Base-by-base conservation (phyloP, 2,888 invertebrate genomes). In the Trissonchulus latispiculum region DNA sequence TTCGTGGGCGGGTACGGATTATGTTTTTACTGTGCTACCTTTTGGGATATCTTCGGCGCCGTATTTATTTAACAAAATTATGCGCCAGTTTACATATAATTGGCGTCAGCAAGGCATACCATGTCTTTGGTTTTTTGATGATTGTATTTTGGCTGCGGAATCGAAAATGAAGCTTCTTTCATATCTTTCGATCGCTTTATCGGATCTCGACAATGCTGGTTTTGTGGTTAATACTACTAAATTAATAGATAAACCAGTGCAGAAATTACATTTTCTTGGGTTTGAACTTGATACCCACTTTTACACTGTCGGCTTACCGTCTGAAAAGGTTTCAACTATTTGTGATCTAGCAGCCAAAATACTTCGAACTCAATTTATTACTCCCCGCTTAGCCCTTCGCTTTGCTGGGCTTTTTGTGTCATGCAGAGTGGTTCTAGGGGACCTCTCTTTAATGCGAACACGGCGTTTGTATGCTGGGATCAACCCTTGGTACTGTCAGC, bases 81-180 rank as follows among this genome's bases (percentile, higher is more conserved):
- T 64, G 29, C 8, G 64, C 8, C 8, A 31, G 8, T 64, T 64
- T 64, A 64, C 64, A 31, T 15, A 28, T 18, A 64, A 64, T 18
- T 64, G 64, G 64, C 64, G 64, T 64, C 15, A 33, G 8, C 64
- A 64, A 29, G 64, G 64, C 8, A 64, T 64, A 18, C 18, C 28
- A 8, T 64, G 64, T 64, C 15, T 64, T 64, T 64, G 64, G 64
- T 64, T 18, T 64, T 64, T 64, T 64, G 64, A 64, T n/a, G 64
- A n/a, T n/a, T 3, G 8, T 64, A 18, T 64, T 15, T 18, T 64
- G 8, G 33, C 64, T 29, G 64, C 64, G 15, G 28, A 64, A 33
- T 31, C 64, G 29, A 29, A 28, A 64, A 64, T 64, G 29, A n/a
- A 64, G 28, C 28, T n/a, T 8, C 28, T 8, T 3, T 3, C 29